Conservation (phyloP, 92 coral and sea anemone species). For the Palythoa grandis region DNA sequence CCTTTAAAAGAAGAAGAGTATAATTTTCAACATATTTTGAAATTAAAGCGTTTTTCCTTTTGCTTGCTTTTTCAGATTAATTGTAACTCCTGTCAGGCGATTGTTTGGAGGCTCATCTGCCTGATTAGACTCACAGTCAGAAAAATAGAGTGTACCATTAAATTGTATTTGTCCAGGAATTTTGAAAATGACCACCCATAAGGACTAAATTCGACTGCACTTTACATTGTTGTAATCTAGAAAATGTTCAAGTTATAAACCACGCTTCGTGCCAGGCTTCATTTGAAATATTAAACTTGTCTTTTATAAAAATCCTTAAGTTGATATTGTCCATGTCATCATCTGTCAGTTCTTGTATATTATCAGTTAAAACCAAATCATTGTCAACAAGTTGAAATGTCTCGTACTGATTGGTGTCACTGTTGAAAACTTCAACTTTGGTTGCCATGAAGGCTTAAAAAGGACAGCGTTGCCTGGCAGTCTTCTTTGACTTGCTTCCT, state of each 20-base stretch:
- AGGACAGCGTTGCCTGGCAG: slow-evolving; percentile 58
- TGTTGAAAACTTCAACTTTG: slow-evolving; percentile 61
- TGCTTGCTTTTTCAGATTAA: neutral
- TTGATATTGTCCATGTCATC: slow-evolving; percentile 54
- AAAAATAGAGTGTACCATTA: no score
- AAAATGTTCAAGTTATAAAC: no score
- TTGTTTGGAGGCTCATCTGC: neutral
- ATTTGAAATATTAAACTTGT: slow-evolving; percentile 58
- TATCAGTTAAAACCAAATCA: slow-evolving; percentile 13
- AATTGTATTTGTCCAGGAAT: no score
- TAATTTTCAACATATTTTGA: neutral
- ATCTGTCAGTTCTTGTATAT: slow-evolving; percentile 27
- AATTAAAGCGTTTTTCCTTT: neutral
- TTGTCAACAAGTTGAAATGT: slow-evolving; percentile 51
- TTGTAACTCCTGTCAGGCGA: slow-evolving; percentile 11
- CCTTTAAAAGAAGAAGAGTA: no score
- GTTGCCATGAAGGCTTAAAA: slow-evolving; percentile 64
- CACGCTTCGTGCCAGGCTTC: slow-evolving; percentile 60
- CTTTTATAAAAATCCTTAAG: slow-evolving; percentile 56
- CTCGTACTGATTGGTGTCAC: slow-evolving; percentile 45
- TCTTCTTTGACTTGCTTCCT: slow-evolving; percentile 50
- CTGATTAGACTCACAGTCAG: neutral
- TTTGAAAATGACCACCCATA: no score
- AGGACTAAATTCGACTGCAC: no score
- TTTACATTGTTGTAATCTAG: no score